These are phyloP conservation scores for Drosophila hydei DNA, from an alignment of 1,140 invertebrate genomes.

Conservation along the genomic window DNA sequence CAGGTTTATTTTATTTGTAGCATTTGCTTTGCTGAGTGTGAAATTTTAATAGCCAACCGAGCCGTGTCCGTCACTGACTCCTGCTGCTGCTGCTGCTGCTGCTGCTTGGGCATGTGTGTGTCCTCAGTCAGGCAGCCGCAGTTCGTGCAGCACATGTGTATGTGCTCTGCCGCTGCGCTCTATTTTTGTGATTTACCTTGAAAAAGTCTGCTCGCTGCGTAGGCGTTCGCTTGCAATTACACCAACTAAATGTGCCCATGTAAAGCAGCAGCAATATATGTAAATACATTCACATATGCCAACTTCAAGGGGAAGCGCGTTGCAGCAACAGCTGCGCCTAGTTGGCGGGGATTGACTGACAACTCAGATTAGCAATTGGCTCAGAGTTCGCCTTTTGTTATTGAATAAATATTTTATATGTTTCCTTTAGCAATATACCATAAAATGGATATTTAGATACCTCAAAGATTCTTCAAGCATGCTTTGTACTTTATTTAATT, in stretches of 20 bases:
- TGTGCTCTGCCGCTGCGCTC: slow-evolving; percentile 49
- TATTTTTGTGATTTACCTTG: slow-evolving; percentile 79
- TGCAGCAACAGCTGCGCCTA: neutral
- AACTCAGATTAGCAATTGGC: too few species aligned
- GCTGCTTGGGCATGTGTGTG: slow-evolving; percentile 36
- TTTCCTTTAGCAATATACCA: too few species aligned
- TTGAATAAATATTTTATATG: too few species aligned
- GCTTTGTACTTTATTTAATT: too few species aligned
- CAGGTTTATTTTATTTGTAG: slow-evolving; percentile 81
- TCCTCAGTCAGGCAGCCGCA: slow-evolving; percentile 47
- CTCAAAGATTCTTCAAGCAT: too few species aligned
- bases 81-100: slow-evolving; percentile 40
- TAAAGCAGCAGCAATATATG: neutral
- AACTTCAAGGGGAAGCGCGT: too few species aligned
- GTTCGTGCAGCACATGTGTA: slow-evolving; percentile 54
- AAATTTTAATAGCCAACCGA: slow-evolving; percentile 82
- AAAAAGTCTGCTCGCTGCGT: slow-evolving; percentile 62
- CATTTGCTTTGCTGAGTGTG: slow-evolving; percentile 80
- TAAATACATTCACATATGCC: neutral
- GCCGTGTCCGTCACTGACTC: slow-evolving; percentile 66
- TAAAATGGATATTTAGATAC: too few species aligned
- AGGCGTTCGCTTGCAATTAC: slow-evolving; percentile 34
- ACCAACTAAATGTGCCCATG: slow-evolving; percentile 9
- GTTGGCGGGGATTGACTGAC: too few species aligned
- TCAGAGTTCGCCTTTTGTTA: too few species aligned